Base-by-base conservation (phyloP, 2,797 vertebrate species). In the Jordanella pulchra region DNA sequence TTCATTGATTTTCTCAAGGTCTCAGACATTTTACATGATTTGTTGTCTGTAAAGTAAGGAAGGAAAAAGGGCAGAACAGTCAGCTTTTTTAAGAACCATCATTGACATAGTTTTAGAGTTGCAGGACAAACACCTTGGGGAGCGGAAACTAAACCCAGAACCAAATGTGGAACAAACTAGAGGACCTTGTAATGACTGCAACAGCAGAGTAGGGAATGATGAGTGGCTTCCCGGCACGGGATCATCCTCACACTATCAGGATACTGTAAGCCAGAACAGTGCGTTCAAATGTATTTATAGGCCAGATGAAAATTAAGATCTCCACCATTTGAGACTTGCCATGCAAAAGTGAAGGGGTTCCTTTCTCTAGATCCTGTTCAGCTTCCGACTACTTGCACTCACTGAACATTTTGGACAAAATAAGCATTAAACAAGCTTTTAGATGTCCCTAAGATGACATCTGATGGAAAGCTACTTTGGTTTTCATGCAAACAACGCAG, bases 271-370 rank as follows among this genome's bases (percentile, higher is more conserved):
- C 32, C 69, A 85, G 79, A 81, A 74, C 51, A 55, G 39, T 54
- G n/a, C 48, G 12, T 27, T 30, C 1, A 0, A 0, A 2, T 0
- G 71, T 87, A 90, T 86, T 85, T 80, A 81, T 86, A 88, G 83
- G 71, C 23, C 51, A 61, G 60, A 73, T 80, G 85, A 73, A 90
- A 88, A 79, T 71, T 25, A 81, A 89, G 87, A 87, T 73, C n/a
- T 10, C 5, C 71, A 32, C 58, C 77, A 82, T 71, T 32, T 32
- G 58, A 82, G 75, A 72, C 48, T 30, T 0, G 7, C 0, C n/a
- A 45, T 48, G 54, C 45, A 72, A 47, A 72, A 45, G 51, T 3
- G 1, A 54, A 71, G 18, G 11, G n/a, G 68, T 58, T 73, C 67
- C 53, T 42, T 4, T 2, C 0, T 1, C n/a, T n/a, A n/a, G n/a